Evolutionary conservation across 2,113 vertebrate species (phyloP).

Genomic region (Mus pahari): DNA sequence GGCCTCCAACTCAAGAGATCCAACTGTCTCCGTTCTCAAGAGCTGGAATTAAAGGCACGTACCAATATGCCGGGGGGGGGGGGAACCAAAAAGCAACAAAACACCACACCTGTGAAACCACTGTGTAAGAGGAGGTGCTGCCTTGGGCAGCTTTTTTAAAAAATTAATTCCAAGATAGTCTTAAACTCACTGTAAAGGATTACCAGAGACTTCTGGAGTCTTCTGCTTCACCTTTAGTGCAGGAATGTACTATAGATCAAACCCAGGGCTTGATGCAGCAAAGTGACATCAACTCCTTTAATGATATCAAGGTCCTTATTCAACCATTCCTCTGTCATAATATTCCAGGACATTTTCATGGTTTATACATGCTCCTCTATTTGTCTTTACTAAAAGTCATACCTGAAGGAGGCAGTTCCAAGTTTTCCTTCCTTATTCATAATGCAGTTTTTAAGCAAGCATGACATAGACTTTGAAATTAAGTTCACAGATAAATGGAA

Average conservation of each 20-base stretch:
- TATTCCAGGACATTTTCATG: not conserved
- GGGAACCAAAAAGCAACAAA: too few relatives aligned
- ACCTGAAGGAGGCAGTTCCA: not conserved
- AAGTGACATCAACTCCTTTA: not conserved
- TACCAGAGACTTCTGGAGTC: too few relatives aligned
- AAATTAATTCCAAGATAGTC: not conserved
- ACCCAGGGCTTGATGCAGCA: not conserved
- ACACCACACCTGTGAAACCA: too few relatives aligned
- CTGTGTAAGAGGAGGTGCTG: too few relatives aligned
- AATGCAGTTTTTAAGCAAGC: not conserved
- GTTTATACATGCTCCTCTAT: not conserved
- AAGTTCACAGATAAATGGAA: not conserved
- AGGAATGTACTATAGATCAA: not conserved
- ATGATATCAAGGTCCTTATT: not conserved
- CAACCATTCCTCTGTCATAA: not conserved
- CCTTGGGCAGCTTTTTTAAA: not conserved
- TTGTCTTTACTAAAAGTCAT: not conserved
- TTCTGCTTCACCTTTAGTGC: not conserved
- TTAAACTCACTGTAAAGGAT: not conserved
- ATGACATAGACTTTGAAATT: not conserved
- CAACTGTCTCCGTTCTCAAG: not conserved
- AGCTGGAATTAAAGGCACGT: not conserved
- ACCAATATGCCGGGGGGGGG: too few relatives aligned
- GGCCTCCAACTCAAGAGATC: not conserved
- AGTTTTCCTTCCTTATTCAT: not conserved